These are phyloP conservation scores for Xanthorhoe designata DNA, from an alignment of 2,888 invertebrate genomes.

Conservation along the genomic window DNA sequence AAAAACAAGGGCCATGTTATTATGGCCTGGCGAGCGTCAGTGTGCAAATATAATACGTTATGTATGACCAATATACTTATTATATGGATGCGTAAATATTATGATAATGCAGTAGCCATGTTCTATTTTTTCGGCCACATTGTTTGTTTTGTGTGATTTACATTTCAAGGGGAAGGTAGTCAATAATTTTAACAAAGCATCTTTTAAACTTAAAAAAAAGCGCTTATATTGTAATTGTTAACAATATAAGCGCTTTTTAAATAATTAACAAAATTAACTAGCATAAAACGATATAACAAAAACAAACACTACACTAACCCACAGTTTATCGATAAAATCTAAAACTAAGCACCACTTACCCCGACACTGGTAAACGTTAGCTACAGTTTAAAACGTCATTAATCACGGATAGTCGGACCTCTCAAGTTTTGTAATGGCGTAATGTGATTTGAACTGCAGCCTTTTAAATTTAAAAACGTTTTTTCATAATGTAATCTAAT, in stretches of 20 bases:
- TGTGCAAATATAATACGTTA: slow-evolving; percentile 49
- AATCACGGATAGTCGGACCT: slow-evolving; percentile 59
- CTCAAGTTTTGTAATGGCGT: slow-evolving; percentile 64
- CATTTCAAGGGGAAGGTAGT: slow-evolving; percentile 16
- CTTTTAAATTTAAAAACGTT: slow-evolving; percentile 69
- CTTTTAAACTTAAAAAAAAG: background rate
- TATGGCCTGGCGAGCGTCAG: slow-evolving; percentile 56
- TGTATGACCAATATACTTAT: slow-evolving; percentile 38
- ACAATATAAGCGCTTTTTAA: too few relatives aligned
- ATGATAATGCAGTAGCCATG: slow-evolving; percentile 15
- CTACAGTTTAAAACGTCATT: slow-evolving; percentile 79
- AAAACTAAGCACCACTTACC: slow-evolving; percentile 30
- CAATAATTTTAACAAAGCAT: background rate
- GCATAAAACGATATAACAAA: background rate
- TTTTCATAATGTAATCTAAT: slow-evolving; percentile 64
- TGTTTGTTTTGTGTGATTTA: slow-evolving; percentile 26
- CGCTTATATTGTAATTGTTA: too few relatives aligned
- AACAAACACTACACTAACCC: slow-evolving; percentile 9
- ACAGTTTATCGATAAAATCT: slow-evolving; percentile 28
- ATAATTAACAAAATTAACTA: too few relatives aligned
- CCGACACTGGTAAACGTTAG: slow-evolving; percentile 55
- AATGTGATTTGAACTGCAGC: slow-evolving; percentile 72
- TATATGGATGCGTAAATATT: slow-evolving; percentile 40
- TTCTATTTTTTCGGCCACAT: slow-evolving; percentile 22
- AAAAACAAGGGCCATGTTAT: slow-evolving; percentile 81